Conservation (phyloP, 2,797 vertebrate genomes). For the Selene dorsalis region DNA sequence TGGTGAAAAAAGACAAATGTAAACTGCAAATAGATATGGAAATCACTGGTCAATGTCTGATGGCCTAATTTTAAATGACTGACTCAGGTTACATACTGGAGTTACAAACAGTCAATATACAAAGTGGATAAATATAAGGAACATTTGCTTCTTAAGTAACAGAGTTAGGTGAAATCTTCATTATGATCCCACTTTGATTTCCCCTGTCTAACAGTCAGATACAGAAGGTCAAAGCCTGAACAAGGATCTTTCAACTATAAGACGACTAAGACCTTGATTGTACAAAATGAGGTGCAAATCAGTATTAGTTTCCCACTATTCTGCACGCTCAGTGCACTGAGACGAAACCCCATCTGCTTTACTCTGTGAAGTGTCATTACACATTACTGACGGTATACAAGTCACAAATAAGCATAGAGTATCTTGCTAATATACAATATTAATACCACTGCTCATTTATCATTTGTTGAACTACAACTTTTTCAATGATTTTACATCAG, state of each 20-base stretch:
- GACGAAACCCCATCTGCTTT: slow-evolving; percentile 46
- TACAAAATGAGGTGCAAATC: slow-evolving; percentile 58
- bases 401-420: slow-evolving; percentile 72
- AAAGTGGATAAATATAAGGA: slow-evolving; percentile 54
- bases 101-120: slow-evolving; percentile 60
- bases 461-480: slow-evolving; percentile 54
- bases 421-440: slow-evolving; percentile 65
- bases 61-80: slow-evolving; percentile 49
- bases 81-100: slow-evolving; percentile 35
- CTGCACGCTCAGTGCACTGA: slow-evolving; percentile 28
- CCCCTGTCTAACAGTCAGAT: slow-evolving; percentile 66
- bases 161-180: slow-evolving; percentile 36
- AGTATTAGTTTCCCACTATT: slow-evolving; percentile 44
- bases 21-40: slow-evolving; percentile 66
- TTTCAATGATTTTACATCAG: slow-evolving; percentile 66
- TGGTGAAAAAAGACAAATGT: slow-evolving; percentile 75
- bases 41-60: slow-evolving; percentile 55
- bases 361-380: slow-evolving; percentile 57
- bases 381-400: slow-evolving; percentile 70
- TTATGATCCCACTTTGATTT: slow-evolving; percentile 38
- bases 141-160: slow-evolving; percentile 35
- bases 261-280: slow-evolving; percentile 31
- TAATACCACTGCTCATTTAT: slow-evolving; percentile 62
- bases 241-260: slow-evolving; percentile 30
- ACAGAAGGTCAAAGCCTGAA: slow-evolving; percentile 43